These are phyloP conservation scores for Drosophila kanekoi DNA, from an alignment of 2,888 invertebrate genomes.

Conservation along the genomic window DNA sequence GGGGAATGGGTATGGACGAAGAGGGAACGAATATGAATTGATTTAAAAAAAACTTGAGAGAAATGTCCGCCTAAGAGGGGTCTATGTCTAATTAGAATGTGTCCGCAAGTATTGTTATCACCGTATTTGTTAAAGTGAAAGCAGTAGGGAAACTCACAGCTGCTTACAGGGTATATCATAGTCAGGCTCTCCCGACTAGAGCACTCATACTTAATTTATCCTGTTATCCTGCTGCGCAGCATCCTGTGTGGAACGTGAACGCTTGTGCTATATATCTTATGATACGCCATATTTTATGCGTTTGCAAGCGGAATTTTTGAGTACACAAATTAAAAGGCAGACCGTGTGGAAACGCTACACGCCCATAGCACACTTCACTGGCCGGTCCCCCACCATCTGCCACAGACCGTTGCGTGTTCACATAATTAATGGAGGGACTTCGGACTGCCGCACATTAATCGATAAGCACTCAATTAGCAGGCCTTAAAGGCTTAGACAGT, in stretches of 20 bases:
- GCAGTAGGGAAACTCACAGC: neutral
- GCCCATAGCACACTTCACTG: neutral
- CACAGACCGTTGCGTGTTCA: slow-evolving; percentile 45
- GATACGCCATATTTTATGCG: slow-evolving; percentile 60
- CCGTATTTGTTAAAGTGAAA: no score
- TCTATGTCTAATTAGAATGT: no score
- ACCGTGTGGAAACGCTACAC: slow-evolving; percentile 24
- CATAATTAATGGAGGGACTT: slow-evolving; percentile 53
- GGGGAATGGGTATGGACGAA: no score
- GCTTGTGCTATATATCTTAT: slow-evolving; percentile 14
- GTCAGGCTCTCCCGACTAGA: no score
- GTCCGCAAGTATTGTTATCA: no score
- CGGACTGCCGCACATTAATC: slow-evolving; percentile 54
- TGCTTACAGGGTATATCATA: neutral
- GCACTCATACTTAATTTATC: neutral
- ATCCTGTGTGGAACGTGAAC: slow-evolving; percentile 24
- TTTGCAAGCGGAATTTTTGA: slow-evolving; percentile 43
- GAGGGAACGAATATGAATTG: no score
- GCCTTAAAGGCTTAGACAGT: slow-evolving; percentile 73
- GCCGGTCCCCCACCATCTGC: neutral
- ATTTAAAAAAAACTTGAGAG: no score
- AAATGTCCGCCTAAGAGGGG: no score
- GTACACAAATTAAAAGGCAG: slow-evolving; percentile 52
- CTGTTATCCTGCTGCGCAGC: slow-evolving; percentile 39
- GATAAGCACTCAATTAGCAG: slow-evolving; percentile 78